A percentile compares a stretch with the other conserved stretches of the same genome.
Conservation (phyloP, 2,888 invertebrate species). For the Pomacea canaliculata region DNA sequence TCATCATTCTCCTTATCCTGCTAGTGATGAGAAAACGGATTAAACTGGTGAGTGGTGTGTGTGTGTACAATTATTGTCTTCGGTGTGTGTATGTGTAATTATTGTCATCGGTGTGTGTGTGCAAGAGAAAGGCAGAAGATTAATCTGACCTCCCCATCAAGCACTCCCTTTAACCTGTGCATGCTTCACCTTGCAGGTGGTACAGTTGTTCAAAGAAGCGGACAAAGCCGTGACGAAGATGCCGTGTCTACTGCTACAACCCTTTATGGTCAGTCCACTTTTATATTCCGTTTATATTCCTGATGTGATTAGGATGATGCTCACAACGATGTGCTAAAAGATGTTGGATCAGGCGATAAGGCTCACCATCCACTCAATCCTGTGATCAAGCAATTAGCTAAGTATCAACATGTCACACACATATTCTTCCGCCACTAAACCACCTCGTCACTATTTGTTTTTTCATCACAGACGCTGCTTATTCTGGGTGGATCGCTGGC, state of each 20-base stretch:
- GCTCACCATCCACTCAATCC: too few species aligned
- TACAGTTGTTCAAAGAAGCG: slow-evolving; percentile 89
- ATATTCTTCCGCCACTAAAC: too few species aligned
- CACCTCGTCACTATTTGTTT: too few species aligned
- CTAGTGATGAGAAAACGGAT: slow-evolving; percentile 58
- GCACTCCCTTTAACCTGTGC: too few species aligned
- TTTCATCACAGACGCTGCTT: slow-evolving; percentile 43
- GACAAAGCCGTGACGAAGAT: slow-evolving; percentile 87
- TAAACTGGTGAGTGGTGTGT: slow-evolving; percentile 45
- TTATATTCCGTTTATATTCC: neutral
- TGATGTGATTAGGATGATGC: neutral
- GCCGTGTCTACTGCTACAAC: slow-evolving; percentile 85
- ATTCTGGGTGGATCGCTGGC: slow-evolving; percentile 40
- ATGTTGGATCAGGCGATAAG: neutral
- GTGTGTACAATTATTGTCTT: too few species aligned
- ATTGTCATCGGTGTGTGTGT: slow-evolving; percentile 1
- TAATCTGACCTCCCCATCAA: too few species aligned
- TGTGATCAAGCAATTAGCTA: too few species aligned
- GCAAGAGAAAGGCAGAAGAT: neutral
- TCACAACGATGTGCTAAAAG: neutral
- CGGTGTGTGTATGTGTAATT: slow-evolving; percentile 1
- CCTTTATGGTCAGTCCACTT: slow-evolving; percentile 62
- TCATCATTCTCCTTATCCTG: slow-evolving; percentile 50
- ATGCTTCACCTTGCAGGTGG: slow-evolving; percentile 70
- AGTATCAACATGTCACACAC: too few species aligned